phyloP scores from a whole-genome alignment of 2,113 vertebrate genomes.

The Carettochelys insculpta region DNA sequence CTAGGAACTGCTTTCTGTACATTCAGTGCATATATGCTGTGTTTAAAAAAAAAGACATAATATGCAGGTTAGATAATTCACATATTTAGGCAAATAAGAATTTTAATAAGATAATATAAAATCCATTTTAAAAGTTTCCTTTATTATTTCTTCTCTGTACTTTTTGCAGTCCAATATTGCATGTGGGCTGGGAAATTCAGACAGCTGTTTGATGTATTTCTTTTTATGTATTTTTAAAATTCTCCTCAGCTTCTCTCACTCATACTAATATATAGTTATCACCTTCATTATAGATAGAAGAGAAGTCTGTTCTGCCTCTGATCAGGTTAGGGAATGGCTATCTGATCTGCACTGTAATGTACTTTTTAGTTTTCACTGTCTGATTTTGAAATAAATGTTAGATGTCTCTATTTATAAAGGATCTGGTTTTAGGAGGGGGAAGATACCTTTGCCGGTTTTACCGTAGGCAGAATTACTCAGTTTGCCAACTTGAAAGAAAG shows the following conservation, averaged over 20 bases:
- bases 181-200: background rate
- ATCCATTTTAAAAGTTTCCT: background rate
- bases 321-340: background rate
- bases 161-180: background rate
- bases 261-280: background rate
- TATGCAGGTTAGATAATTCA: background rate
- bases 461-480: background rate
- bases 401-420: background rate
- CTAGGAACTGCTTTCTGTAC: background rate
- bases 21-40: background rate
- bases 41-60: background rate
- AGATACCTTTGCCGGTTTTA: background rate
- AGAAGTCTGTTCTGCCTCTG: background rate
- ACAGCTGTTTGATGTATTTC: background rate
- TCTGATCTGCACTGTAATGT: slow-evolving; percentile 8
- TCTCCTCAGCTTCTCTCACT: background rate
- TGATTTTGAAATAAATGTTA: background rate
- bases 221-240: slow-evolving; percentile 32
- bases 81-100: no score
- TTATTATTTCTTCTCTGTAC: background rate
- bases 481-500: slow-evolving; percentile 9
- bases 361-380: background rate
- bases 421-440: background rate
- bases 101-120: background rate
- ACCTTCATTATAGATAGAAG: slow-evolving; percentile 13